Base-by-base conservation (phyloP, 2,797 vertebrate genomes). In the Anableps anableps region DNA sequence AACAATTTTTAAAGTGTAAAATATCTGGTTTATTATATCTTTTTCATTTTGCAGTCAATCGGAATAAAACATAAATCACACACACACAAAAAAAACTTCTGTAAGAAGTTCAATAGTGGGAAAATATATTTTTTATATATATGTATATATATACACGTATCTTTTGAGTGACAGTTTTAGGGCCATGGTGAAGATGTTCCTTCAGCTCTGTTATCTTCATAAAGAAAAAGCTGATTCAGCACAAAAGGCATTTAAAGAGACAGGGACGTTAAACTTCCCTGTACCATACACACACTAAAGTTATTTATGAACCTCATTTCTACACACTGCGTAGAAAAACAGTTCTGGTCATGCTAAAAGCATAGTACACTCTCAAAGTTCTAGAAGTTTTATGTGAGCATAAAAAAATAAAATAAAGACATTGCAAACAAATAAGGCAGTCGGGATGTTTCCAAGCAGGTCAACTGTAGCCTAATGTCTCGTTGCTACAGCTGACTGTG, bases 401-500 rank as follows among this genome's bases (percentile, higher is more conserved):
- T 26, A 29, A 70, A 16, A 43, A 71, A 13, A n/a, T 26, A 43
- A 70, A 64, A 41, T 26, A 45, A 26, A 68, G 38, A 41, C 9
- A 75, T 31, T 72, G 79, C 85, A 90, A 89, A 90, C 77, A 93
- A 91, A 89, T 88, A 89, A 75, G 74, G 72, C 85, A 75, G 75
- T 77, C 76, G 29, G 73, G 75, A 74, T 87, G 80, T 89, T 87
- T 94, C 89, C 83, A 93, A 95, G 91, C 92, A 94, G 93, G 94
- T 96, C 94, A 95, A 93, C 94, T 94, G 87, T 94, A 92, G 80
- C 79, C 86, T 93, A 94, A 95, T 93, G 92, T 88, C 88, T 75
- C 80, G 71, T 91, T 92, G 91, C 91, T 92, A 93, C 93, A 95
- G 93, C 93, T 94, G 91, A 94, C 87, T 72, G 78, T 85, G 81